These are phyloP conservation scores for Micronycteris hirsuta DNA, from an alignment of 2,113 vertebrate species.

Conservation along the genomic window DNA sequence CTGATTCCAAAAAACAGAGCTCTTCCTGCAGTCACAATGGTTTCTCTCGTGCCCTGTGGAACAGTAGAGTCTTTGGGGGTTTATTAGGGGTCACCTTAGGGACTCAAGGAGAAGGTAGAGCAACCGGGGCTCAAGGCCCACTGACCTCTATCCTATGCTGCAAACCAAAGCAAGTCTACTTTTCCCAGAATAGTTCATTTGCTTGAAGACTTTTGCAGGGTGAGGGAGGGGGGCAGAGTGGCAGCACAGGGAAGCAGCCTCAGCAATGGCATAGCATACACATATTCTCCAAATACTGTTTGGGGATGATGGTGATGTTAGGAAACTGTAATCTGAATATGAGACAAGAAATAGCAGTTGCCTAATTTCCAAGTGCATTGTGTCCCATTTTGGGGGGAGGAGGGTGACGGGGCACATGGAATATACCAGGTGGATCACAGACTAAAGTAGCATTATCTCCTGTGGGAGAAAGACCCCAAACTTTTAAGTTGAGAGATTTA, in stretches of 20 bases:
- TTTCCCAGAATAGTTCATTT: background rate
- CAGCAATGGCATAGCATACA: accelerated
- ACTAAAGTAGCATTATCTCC: background rate
- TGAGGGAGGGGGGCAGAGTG: accelerated
- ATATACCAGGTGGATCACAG: too few relatives aligned
- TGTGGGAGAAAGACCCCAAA: background rate
- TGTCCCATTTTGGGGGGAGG: background rate
- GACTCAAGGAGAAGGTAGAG: background rate
- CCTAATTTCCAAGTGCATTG: background rate
- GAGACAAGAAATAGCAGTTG: background rate
- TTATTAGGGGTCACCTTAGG: background rate
- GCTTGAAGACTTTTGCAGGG: background rate
- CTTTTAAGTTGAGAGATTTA: background rate
- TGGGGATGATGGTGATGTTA: background rate
- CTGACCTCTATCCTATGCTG: accelerated
- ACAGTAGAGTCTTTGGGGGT: background rate
- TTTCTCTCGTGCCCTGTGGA: background rate
- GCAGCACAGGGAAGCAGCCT: background rate
- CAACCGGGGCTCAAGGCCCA: background rate
- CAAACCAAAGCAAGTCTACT: background rate
- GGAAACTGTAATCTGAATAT: background rate
- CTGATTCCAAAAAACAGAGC: background rate
- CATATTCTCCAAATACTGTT: background rate
- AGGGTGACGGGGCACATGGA: too few relatives aligned
- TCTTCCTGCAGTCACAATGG: background rate